Base-by-base conservation (phyloP, 2,113 vertebrate genomes). In the Elanoides forficatus region DNA sequence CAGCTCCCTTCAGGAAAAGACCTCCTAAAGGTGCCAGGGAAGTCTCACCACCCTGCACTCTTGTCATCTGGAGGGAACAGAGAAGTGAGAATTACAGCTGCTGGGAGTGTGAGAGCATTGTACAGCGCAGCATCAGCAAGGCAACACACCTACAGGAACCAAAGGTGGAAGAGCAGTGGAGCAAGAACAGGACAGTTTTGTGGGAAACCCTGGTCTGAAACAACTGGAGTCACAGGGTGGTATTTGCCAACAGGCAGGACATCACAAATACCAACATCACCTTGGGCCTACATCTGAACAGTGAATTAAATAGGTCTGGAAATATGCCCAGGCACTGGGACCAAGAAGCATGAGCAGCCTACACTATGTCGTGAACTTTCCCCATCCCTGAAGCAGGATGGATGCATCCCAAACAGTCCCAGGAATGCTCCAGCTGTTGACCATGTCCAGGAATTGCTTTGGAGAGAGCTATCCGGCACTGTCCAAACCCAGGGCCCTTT, bases 101-200 rank as follows among this genome's bases (percentile, higher is more conserved):
- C 21, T 48, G 42, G 17, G 45, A 52, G 20, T 3, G 11, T 52
- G 34, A 38, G 13, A 45, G 50, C 43, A 25, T 16, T 0, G 0
- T 15, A 27, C 30, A 79, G 75, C 73, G 40, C 65, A 70, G 42
- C 45, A 18, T 8, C 3, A 1, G 16, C 71, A 66, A 38, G 78
- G 52, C 30, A 87, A 40, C 79, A 88, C 25, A 81, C 3, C 58
- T 15, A 4, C 58, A 63, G 80, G 47, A 50, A 40, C 18, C 21
- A 47, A 13, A 26, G 20, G 6, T 12, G 18, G 36, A 30, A 80
- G 45, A 76, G 27, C 40, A 74, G 36, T 9, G 47, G 45, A 85
- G 15, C 25, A 75, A 74, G 30, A 85, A 30, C 22, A n/a, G 47
- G 18, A 34, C 0, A 0, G 14, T 8, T 92, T 62, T 60, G 21